Base-by-base conservation (phyloP, 2,113 vertebrate species). In the Myrmecophaga tridactyla region DNA sequence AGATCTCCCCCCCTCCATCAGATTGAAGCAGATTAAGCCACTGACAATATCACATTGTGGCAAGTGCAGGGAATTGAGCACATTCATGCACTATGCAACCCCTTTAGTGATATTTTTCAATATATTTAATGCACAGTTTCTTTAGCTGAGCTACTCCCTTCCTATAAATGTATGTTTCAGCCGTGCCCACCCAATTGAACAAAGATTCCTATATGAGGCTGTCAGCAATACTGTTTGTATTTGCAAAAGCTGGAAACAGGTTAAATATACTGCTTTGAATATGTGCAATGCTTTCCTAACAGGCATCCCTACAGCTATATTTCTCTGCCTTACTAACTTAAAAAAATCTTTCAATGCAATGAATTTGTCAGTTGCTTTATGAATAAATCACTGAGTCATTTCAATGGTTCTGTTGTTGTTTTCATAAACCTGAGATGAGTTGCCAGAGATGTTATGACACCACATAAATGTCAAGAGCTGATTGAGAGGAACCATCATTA, bases 381-480 rank as follows among this genome's bases (percentile, higher is more conserved):
- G 20, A 97, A 96, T 92, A 96, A 89, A 83, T 25, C 0, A n/a
- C n/a, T 91, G 82, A 97, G 92, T 89, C 96, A 95, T 97, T 97
- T 97, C 80, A 63, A 36, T 43, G 60, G 46, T 69, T 39, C 56
- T 70, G 34, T 96, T 92, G 36, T 97, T 97, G 78, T 94, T 98
- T 97, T 97, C 81, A 94, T 90, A 92, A 96, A 75, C 96, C 86
- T 69, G 15, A 89, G 65, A 73, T 94, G 90, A 87, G 29, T 95
- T 96, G 90, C 14, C 36, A 86, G 96, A 94, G 84, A 58, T 95
- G 82, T 96, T 90, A 82, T 92, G 94, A 80, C 96, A 97, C 63
- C 84, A 90, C 96, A 98, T 97, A 97, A 98, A 98, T 96, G 93
- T 97, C 95, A 97, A 95, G 80, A 96, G 41, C 43, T 87, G 89